These are phyloP conservation scores for Artibeus jamaicensis DNA, from an alignment of 2,797 vertebrate genomes.

Conservation along the genomic window DNA sequence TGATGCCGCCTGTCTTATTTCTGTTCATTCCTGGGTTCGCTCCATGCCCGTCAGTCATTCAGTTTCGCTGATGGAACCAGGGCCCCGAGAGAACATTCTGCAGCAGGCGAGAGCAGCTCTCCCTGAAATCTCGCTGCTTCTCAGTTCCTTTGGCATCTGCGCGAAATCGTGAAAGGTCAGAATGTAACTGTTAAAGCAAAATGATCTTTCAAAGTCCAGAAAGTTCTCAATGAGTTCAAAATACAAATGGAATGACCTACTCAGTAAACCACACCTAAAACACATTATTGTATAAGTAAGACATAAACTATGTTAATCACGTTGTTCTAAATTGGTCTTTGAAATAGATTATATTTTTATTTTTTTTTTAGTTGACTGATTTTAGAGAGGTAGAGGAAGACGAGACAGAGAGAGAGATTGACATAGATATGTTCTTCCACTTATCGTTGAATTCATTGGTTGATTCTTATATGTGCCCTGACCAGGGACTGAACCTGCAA, in stretches of 20 bases:
- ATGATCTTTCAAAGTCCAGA: neutral
- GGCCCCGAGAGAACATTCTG: neutral
- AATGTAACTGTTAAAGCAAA: neutral
- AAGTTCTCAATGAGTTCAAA: slow-evolving; percentile 38
- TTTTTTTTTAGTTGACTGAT: neutral
- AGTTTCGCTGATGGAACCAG: neutral
- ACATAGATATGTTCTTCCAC: neutral
- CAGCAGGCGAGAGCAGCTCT: neutral
- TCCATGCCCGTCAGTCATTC: neutral
- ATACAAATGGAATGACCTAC: neutral
- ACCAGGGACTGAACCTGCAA: neutral
- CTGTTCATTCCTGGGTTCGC: neutral
- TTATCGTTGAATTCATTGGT: neutral
- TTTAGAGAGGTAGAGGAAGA: neutral
- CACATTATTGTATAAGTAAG: neutral
- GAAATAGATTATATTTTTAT: neutral
- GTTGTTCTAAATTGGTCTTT: neutral
- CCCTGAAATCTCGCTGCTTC: neutral
- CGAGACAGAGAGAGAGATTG: neutral
- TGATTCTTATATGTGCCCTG: neutral
- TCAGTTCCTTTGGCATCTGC: neutral
- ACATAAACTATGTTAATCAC: neutral
- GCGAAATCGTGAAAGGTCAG: neutral
- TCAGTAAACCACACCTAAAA: neutral
- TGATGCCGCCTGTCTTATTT: neutral